Conservation (phyloP, 2,113 vertebrate species). For the Capreolus pygargus region DNA sequence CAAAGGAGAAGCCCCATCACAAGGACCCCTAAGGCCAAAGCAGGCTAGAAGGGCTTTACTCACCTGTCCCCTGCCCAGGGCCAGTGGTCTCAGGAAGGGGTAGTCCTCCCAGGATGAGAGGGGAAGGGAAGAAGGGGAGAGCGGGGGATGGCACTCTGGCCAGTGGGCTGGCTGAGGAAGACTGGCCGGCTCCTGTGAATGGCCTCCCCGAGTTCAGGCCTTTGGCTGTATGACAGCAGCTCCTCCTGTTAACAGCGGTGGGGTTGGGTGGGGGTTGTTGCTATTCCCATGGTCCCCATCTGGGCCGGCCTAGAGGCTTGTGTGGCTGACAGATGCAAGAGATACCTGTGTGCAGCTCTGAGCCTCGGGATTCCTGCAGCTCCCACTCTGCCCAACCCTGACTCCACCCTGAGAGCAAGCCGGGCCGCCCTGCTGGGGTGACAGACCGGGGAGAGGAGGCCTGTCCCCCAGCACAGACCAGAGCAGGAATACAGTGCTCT, state of each 20-base stretch:
- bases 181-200: neutral
- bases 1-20: neutral
- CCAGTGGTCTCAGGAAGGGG: neutral
- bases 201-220: neutral
- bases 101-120: neutral
- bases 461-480: neutral
- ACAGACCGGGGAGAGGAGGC: neutral
- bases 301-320: neutral
- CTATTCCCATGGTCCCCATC: neutral
- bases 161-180: neutral
- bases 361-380: neutral
- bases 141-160: neutral
- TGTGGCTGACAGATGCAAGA: neutral
- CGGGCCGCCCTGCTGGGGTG: too few species aligned
- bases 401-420: neutral
- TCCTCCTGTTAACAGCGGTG: rapidly evolving
- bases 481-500: rapidly evolving
- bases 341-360: neutral
- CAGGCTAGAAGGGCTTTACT: neutral
- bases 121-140: neutral
- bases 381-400: neutral
- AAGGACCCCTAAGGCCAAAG: rapidly evolving
- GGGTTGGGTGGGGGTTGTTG: neutral
- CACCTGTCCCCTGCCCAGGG: rapidly evolving
- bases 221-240: too few species aligned